Percentiles rank a stretch among this genome's conserved stretches.
Conservation (phyloP, 1,140 invertebrate genomes). For the Ganaspis sp. region DNA sequence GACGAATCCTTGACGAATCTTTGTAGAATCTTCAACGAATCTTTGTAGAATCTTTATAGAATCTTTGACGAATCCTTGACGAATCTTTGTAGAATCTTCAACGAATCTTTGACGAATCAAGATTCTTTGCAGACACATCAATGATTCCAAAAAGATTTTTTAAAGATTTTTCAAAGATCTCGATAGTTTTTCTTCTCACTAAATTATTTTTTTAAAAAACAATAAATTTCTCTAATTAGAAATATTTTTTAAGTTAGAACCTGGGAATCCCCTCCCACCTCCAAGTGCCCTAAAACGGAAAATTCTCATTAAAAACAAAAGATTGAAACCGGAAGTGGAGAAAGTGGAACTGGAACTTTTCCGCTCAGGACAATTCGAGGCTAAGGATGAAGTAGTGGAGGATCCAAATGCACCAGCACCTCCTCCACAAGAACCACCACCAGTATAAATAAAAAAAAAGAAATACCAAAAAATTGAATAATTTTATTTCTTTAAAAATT, state of each 20-base stretch:
- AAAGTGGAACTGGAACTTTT: conserved; percentile 94
- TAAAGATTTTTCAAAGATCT: no score
- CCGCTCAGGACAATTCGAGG: conserved; percentile 92
- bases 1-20: no score
- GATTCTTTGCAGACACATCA: no score
- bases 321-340: conserved; percentile 97
- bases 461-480: not conserved
- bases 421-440: conserved; percentile 65
- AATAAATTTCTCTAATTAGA: no score
- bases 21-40: no score
- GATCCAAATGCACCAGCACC: conserved; percentile 87
- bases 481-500: not conserved
- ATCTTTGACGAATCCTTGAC: no score
- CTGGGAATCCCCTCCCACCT: conserved; percentile 92
- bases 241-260: conserved; percentile 86
- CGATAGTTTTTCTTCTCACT: no score
- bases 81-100: no score
- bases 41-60: no score
- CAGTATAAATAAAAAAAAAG: conserved; percentile 45
- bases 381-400: conserved; percentile 89
- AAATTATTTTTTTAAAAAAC: conserved; percentile 14
- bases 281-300: conserved; percentile 91
- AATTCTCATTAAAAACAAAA: conserved; percentile 99
- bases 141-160: no score
- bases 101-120: no score